Evolutionary conservation across 2,888 invertebrate species (phyloP).

Genomic region (Hirtodrosophila histrioides): DNA sequence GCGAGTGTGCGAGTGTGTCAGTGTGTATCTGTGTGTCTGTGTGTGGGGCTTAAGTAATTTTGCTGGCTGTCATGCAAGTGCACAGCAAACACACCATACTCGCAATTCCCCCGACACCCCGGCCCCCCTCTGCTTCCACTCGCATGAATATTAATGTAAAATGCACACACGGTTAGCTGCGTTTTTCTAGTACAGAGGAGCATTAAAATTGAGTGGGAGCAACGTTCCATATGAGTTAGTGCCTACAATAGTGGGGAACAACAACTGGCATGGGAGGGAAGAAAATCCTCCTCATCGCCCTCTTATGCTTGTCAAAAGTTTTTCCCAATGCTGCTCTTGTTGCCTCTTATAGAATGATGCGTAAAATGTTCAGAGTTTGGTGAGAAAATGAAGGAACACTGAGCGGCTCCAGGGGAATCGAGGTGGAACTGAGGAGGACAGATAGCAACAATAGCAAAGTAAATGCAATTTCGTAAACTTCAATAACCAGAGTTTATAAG

Average conservation of each 20-base stretch:
- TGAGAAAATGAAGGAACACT: constrained; percentile 59
- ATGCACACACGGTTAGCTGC: constrained; percentile 79
- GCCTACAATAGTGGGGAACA: constrained; percentile 67
- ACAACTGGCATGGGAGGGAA: constrained; percentile 1
- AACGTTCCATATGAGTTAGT: constrained; percentile 75
- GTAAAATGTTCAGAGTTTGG: constrained; percentile 69
- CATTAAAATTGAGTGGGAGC: constrained; percentile 73
- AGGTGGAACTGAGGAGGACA: neutral
- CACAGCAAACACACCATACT: constrained; percentile 71
- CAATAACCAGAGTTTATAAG: constrained; percentile 75
- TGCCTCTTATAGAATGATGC: constrained; percentile 66
- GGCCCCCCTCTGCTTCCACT: constrained; percentile 1
- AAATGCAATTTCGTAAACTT: constrained; percentile 77
- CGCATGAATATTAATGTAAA: constrained; percentile 75
- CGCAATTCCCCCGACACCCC: neutral
- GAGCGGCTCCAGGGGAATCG: constrained; percentile 15
- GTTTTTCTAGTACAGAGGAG: constrained; percentile 62
- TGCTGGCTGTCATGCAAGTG: constrained; percentile 73
- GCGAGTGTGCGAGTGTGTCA: too few species aligned
- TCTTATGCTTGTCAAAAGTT: constrained; percentile 54
- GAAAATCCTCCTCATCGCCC: constrained; percentile 16
- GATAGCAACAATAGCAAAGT: constrained; percentile 43
- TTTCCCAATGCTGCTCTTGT: constrained; percentile 34
- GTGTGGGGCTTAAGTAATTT: constrained; percentile 69
- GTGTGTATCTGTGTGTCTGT: constrained; percentile 1